Evolutionary conservation across 2,797 vertebrate species (phyloP), one percentile per base, ranked within the genome.

Genomic region (Craterocephalus amniculus): DNA sequence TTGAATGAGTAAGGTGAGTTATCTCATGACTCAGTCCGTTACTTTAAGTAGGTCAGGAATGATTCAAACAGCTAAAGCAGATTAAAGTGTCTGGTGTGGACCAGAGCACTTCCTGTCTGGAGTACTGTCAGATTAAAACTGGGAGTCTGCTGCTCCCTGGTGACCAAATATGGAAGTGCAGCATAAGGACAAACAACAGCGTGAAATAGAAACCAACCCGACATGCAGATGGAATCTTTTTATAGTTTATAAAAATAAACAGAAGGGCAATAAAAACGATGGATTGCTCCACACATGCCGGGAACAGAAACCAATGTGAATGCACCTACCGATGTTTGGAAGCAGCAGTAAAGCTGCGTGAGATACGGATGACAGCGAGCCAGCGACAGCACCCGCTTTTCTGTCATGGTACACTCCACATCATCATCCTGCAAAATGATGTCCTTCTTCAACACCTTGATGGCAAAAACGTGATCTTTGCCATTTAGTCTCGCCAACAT

Each of bases 371-470:
- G 98, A 60, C 90, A 95, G 79, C 95, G 80, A 9, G 97, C 98
- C 59, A 99, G 81, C 0, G 97, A 94, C 73, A 99, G 93, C 80
- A 99, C 97, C 80, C 98, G 94, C 73, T 99, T 99, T 87, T 99
- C 98, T 0, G 96, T 99, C 96, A 99, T 96, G 6, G 98, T 99
- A 73, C 98, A 99, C 35, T 99, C 98, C 27, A 99, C 97, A 0
- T 99, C 98, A 0, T 99, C 98, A 1, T 99, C 98, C 86, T 99
- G 98, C 60, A 99, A 91, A 81, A 99, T 99, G 61, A 99, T 96
- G 20, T 99, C 98, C 87, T 99, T 99, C 90, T 99, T 99, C 77
- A 99, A 85, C 83, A 99, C 95, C 89, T 99, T 99, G 77, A 99
- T 95, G 0, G 98, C 98, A 6, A 97, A 99, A 7, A 99, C 96